Conservation (phyloP, 2,113 vertebrate species). For the Agapornis roseicollis region DNA sequence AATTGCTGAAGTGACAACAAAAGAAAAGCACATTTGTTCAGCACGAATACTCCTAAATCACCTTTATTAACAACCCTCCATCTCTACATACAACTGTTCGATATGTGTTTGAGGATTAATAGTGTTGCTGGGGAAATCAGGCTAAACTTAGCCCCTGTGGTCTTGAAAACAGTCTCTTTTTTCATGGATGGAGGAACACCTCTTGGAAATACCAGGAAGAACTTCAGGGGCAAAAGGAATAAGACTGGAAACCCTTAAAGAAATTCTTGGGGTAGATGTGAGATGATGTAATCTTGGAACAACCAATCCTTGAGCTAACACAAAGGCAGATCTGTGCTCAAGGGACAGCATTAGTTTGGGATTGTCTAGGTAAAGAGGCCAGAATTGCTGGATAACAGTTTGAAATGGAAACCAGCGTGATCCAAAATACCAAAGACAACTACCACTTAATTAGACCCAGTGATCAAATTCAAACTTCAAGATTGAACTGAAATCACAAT, state of each 20-base stretch:
- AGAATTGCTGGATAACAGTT: background rate
- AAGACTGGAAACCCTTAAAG: background rate
- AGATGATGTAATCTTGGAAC: background rate
- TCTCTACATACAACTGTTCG: background rate
- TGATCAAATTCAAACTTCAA: background rate
- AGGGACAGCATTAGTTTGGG: background rate
- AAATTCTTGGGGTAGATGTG: background rate
- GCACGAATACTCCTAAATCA: background rate
- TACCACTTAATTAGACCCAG: background rate
- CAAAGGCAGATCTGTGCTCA: background rate
- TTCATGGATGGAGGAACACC: background rate
- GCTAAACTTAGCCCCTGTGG: background rate
- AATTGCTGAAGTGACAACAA: background rate
- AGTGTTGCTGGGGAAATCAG: background rate
- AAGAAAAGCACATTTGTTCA: constrained; percentile 11
- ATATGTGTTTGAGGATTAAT: background rate
- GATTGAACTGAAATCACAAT: background rate
- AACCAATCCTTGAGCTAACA: background rate
- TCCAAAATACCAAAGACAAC: background rate
- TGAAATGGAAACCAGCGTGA: background rate
- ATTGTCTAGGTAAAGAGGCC: background rate
- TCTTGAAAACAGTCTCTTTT: background rate
- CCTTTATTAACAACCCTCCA: constrained; percentile 11
- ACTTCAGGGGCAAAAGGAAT: background rate
- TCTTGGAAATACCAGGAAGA: background rate